Conservation (phyloP, 2,797 vertebrate species). For the Myoxocephalus aenaeus region DNA sequence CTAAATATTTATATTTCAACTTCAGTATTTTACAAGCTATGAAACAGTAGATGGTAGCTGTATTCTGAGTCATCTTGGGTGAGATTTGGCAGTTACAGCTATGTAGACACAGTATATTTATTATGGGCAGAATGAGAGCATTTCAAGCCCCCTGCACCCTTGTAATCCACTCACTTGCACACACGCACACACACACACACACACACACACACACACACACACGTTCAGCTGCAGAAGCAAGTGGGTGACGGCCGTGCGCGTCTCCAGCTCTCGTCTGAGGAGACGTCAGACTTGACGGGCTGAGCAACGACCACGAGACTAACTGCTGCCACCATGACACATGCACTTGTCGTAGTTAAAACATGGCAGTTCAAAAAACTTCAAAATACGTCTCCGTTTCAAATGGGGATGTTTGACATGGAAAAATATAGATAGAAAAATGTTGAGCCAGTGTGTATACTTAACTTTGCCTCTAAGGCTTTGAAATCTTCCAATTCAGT, state of each 20-base stretch:
- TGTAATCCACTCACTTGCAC: constrained; percentile 22
- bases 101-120: constrained; percentile 85
- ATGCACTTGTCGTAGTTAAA: constrained; percentile 69
- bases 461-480: constrained; percentile 60
- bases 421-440: constrained; percentile 81
- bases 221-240: constrained; percentile 72
- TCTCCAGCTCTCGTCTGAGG: constrained; percentile 77
- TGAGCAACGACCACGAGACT: constrained; percentile 71
- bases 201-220: constrained; percentile 8
- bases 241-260: constrained; percentile 72
- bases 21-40: constrained; percentile 87
- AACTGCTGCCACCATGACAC: constrained; percentile 70
- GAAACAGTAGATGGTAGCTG: constrained; percentile 87
- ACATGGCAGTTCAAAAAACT: constrained; percentile 77
- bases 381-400: constrained; percentile 67
- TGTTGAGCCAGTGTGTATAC: constrained; percentile 72
- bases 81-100: constrained; percentile 90
- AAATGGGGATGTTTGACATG: constrained; percentile 76
- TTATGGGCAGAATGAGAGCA: constrained; percentile 71
- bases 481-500: constrained; percentile 66
- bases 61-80: constrained; percentile 80
- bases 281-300: constrained; percentile 63
- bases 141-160: constrained; percentile 62
- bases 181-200: background rate
- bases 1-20: constrained; percentile 86